These are phyloP conservation scores for Phrynocephalus forsythii DNA, from an alignment of 2,797 vertebrate genomes.

Conservation along the genomic window DNA sequence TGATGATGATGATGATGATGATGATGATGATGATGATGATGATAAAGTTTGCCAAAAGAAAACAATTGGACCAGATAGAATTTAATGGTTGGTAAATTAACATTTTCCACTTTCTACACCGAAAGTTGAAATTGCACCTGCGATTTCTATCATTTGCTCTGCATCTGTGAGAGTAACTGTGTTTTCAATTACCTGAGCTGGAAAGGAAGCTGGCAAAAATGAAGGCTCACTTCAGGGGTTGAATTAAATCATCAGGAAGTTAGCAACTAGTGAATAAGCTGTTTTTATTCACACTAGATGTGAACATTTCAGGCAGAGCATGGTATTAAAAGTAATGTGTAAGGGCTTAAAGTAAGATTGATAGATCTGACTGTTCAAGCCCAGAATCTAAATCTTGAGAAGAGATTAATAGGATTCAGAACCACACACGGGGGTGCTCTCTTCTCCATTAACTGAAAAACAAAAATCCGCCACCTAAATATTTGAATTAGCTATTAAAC, in stretches of 20 bases:
- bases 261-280: background rate
- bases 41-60: background rate
- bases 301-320: conserved; percentile 5
- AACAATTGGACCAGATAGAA: conserved; percentile 55
- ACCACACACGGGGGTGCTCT: too few species aligned
- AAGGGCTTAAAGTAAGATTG: background rate
- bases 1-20: too few species aligned
- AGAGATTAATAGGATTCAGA: background rate
- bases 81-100: conserved; percentile 46
- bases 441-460: background rate
- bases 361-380: background rate
- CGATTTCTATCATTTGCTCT: conserved; percentile 47
- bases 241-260: conserved; percentile 21
- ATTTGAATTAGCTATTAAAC: background rate
- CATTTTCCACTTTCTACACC: conserved; percentile 18
- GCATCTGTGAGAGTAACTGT: conserved; percentile 34
- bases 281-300: background rate
- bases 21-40: too few species aligned
- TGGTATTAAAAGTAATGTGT: background rate
- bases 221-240: conserved; percentile 3
- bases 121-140: conserved; percentile 53
- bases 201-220: conserved; percentile 29
- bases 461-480: background rate
- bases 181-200: conserved; percentile 46
- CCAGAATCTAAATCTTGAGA: background rate